Base-by-base conservation (phyloP, 2,797 vertebrate genomes). In the Anguilla pacifica region DNA sequence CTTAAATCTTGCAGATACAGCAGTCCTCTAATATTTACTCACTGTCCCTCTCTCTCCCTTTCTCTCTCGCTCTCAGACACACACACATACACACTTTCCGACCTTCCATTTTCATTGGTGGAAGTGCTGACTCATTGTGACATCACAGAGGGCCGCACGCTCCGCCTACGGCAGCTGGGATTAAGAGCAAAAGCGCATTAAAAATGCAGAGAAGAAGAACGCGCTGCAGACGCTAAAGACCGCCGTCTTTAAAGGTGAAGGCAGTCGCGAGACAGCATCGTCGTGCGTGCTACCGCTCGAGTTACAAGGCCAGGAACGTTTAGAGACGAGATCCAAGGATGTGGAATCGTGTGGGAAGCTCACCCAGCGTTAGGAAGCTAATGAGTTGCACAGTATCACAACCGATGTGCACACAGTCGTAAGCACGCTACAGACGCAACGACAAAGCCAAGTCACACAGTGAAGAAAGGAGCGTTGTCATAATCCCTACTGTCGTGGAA, bases 91-190 rank as follows among this genome's bases (percentile, higher is more conserved):
- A 35, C 35, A 35, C 35, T 35, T 35, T 35, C 35, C 1, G 35
- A 35, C 35, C 92, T 90, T 93, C 86, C 51, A 89, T 89, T 85
- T 90, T 85, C 9, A 6, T 31, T 35, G 82, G 74, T 83, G 55
- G 35, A 88, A 90, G 39, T 91, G 92, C 92, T 94, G 93, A 94
- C 89, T 92, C 86, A 3, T 86, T 59, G 89, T 85, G 87, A 92
- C 89, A 81, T 77, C 28, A 87, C 86, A 74, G 87, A 86, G 86
- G 79, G 3, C 55, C n/a, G 35, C 67, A 70, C 35, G 85, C 86
- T 86, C 85, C 81, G 83, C 89, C 87, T 88, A 88, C 89, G 89
- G 88, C 85, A 87, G 87, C 85, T 89, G 86, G 88, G 87, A 85
- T 51, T 83, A 81, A 91, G 67, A 86, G 59, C 10, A 53, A 35